phyloP scores from a whole-genome alignment of 2,113 vertebrate genomes.

The Corythaeola cristata region DNA sequence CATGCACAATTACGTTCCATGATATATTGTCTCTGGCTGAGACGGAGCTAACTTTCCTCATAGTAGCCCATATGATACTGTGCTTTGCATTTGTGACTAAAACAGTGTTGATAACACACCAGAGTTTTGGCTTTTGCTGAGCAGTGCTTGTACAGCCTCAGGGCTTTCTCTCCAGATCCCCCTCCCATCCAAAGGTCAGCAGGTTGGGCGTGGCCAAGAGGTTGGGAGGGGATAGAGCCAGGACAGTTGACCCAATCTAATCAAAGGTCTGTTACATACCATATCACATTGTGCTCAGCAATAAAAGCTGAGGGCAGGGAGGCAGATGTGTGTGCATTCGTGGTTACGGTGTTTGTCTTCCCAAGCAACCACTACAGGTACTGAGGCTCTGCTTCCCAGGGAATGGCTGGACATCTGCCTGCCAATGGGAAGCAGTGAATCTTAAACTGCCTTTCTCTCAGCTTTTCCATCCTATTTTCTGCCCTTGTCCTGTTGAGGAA shows the following conservation, averaged over 20 bases:
- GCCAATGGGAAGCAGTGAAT: background rate
- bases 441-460: background rate
- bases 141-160: background rate
- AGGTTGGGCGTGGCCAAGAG: background rate
- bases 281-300: background rate
- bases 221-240: background rate
- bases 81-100: background rate
- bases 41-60: background rate
- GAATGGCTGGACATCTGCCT: background rate
- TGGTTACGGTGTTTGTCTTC: background rate
- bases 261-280: background rate
- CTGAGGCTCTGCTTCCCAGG: background rate
- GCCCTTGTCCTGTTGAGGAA: background rate
- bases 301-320: background rate
- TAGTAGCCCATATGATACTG: background rate
- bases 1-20: background rate
- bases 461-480: background rate
- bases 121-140: background rate
- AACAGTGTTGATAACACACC: background rate
- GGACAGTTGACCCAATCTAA: background rate
- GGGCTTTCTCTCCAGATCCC: background rate
- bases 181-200: background rate
- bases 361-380: background rate
- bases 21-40: background rate
- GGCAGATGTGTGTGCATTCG: accelerated